A percentile compares a stretch with the other conserved stretches of the same genome.
These are phyloP conservation scores for Danio rerio DNA, from an alignment of 2,113 vertebrate genomes.

Conservation along the genomic window GRCz12tu NC_133180.1:46397501-46398000, in stretches of 20 bases:
- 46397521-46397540: too few relatives aligned
- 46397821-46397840: neutral
- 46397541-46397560: too few relatives aligned
- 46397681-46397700: too few relatives aligned
- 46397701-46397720: too few relatives aligned
- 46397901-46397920: neutral
- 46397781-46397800: neutral
- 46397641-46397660: too few relatives aligned
- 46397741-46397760: neutral
- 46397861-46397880: neutral
- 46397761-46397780: neutral
- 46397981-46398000: neutral
- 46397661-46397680: too few relatives aligned
- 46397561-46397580: too few relatives aligned
- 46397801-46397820: neutral
- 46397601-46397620: too few relatives aligned
- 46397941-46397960: conserved; percentile 33
- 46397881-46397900: neutral
- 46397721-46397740: too few relatives aligned
- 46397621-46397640: too few relatives aligned
- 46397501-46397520: too few relatives aligned
- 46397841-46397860: conserved; percentile 21
- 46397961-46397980: neutral
- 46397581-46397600: too few relatives aligned
- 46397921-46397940: conserved; percentile 18